Conservation (phyloP, 2,113 vertebrate species). For the Halcyon malimbica region DNA sequence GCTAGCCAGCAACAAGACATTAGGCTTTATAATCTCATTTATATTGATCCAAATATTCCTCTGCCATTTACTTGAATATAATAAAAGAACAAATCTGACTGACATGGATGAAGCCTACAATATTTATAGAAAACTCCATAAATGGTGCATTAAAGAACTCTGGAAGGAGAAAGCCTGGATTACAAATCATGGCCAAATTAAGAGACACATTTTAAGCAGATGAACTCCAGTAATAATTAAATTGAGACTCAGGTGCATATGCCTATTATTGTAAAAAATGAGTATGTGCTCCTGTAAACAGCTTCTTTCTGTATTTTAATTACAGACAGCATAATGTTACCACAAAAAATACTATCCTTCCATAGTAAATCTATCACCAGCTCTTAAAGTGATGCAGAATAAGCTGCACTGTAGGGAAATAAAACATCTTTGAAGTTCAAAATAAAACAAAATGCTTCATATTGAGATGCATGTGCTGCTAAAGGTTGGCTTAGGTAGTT, state of each 20-base stretch:
- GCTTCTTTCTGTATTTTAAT: background rate
- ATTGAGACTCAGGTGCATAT: background rate
- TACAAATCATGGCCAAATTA: slow-evolving; percentile 74
- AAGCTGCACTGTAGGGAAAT: background rate
- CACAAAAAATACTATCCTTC: background rate
- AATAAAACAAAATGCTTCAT: background rate
- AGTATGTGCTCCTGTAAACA: background rate
- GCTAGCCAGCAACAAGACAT: background rate
- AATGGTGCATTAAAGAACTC: slow-evolving; percentile 35
- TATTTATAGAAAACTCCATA: slow-evolving; percentile 58
- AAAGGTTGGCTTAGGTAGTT: background rate
- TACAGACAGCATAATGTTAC: background rate
- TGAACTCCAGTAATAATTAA: slow-evolving; percentile 71
- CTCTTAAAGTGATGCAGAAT: background rate
- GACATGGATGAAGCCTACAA: slow-evolving; percentile 8
- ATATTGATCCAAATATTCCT: background rate
- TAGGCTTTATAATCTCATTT: background rate
- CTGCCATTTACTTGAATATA: background rate
- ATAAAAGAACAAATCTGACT: slow-evolving; percentile 45
- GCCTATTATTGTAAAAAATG: background rate
- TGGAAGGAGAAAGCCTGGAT: slow-evolving; percentile 70
- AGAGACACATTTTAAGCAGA: slow-evolving; percentile 69
- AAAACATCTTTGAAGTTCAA: background rate
- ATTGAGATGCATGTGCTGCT: background rate
- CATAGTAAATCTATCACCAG: background rate